These are phyloP conservation scores for Limnephilus rhombicus DNA, from an alignment of 2,888 invertebrate species.

Conservation along the genomic window DNA sequence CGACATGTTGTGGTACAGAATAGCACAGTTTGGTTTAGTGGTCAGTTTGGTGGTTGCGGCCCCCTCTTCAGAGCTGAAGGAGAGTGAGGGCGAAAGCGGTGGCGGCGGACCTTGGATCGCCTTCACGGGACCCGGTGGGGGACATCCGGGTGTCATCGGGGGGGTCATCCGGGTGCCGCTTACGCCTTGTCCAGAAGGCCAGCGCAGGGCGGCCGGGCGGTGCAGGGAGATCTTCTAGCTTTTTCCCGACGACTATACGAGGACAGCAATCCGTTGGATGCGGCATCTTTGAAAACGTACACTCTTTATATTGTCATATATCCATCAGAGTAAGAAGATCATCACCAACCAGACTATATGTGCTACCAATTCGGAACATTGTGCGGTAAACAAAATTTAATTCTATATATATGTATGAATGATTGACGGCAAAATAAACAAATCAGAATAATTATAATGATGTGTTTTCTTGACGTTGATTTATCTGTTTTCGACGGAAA, in stretches of 20 bases:
- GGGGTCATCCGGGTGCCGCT: conserved; percentile 28
- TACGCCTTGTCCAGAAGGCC: neutral
- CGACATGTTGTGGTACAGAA: neutral
- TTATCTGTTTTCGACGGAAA: neutral
- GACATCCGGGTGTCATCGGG: neutral
- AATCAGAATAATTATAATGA: neutral
- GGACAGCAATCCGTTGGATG: neutral
- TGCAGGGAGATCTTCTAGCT: neutral
- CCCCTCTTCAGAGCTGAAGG: neutral
- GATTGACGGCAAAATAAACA: neutral
- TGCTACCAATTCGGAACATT: neutral
- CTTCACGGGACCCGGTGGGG: neutral
- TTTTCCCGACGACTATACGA: neutral
- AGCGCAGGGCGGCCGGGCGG: neutral
- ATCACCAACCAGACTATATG: neutral
- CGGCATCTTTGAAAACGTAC: neutral
- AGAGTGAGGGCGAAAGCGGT: neutral
- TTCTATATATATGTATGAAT: neutral
- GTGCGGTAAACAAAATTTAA: neutral
- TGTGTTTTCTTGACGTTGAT: neutral
- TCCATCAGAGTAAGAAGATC: neutral
- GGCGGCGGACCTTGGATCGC: neutral
- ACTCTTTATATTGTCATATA: neutral
- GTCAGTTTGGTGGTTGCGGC: neutral
- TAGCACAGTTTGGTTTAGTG: conserved; percentile 13